Base-by-base conservation (phyloP, 1,140 invertebrate genomes). In the Anoplolepis gracilipes region DNA sequence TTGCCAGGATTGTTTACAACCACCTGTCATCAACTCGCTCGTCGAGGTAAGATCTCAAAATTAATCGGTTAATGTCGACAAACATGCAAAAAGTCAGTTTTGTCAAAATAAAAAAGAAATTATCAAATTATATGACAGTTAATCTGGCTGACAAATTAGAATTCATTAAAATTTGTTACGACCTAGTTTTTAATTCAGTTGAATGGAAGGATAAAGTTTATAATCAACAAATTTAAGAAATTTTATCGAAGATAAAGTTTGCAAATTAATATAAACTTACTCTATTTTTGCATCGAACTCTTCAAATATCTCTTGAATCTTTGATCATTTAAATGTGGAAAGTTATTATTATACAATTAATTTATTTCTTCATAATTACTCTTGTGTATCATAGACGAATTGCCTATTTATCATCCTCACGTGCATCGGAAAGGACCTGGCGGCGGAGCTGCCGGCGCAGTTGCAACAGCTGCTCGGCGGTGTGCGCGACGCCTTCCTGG, bases 391-490 rank as follows among this genome's bases (percentile, higher is more conserved):
- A 57, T 90, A 98, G 97, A 97, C 97, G 90, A 98, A 98, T 93
- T 97, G 97, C 92, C 95, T 99, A 39, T 98, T 98, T 94, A 97
- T 97, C 92, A 97, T 98, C 65, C 94, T 99, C 87, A 98, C 97
- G 16, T 97, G 97, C 85, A 97, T 98, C 91, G 98, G 98, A 0
- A 96, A 97, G 76, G 98, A 98, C 92, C 95, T 99, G 91, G 97
- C 98, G 93, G 94, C 95, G n/a, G 97, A 98, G 90, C 94, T 98
- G 79, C 97, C 97, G 0, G 96, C 96, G 72, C 97, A 98, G 88
- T 94, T 98, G 94, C 97, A 98, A 90, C 96, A 97, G 57, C 93
- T 98, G 22, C 96, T 98, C 90, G 95, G 96, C 1, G 96, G 96
- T 39, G 97, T 98, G n/a, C 95, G 98, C 46, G 98, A 98, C 93